Percentiles rank a stretch among this genome's conserved stretches.
Evolutionary conservation across 30 jellyfish, hydroid and myxozoan species (phyloP).

Genomic region (Haliclystus octoradiatus): DNA sequence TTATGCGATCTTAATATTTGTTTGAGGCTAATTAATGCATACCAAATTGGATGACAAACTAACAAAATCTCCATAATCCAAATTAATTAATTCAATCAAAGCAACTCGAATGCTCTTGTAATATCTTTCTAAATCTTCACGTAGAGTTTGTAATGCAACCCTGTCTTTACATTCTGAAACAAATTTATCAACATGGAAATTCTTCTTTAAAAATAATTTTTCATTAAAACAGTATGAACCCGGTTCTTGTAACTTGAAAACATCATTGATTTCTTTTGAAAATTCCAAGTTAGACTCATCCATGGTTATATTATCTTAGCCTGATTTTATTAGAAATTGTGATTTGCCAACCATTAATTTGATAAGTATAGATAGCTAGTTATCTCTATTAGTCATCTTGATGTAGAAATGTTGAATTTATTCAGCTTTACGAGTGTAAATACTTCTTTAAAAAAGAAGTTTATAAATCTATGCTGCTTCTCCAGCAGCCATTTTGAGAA

Average conservation of each 20-base stretch:
- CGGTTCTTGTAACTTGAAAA: not conserved
- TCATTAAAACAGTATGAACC: constrained; percentile 45
- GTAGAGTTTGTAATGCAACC: constrained; percentile 45
- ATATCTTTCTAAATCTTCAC: constrained; percentile 80
- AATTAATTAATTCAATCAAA: constrained; percentile 68
- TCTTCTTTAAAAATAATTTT: constrained; percentile 36
- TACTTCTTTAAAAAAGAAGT: too few species aligned
- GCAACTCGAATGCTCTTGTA: constrained; percentile 82
- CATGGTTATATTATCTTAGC: too few species aligned
- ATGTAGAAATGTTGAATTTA: too few species aligned
- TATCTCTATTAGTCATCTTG: too few species aligned
- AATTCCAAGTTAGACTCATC: too few species aligned
- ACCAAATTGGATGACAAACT: constrained; percentile 81
- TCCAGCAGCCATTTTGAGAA: too few species aligned
- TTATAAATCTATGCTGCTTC: too few species aligned
- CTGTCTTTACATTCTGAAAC: constrained; percentile 75
- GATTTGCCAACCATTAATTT: too few species aligned
- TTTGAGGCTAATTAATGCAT: constrained; percentile 4
- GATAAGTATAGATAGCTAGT: too few species aligned
- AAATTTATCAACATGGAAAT: constrained; percentile 70
- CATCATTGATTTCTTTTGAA: not conserved
- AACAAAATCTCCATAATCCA: constrained; percentile 91
- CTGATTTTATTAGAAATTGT: too few species aligned
- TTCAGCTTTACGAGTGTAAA: too few species aligned
- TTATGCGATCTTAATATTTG: not conserved